Base-by-base conservation (phyloP, 2,113 vertebrate species). In the Genyomyrus donnyi region DNA sequence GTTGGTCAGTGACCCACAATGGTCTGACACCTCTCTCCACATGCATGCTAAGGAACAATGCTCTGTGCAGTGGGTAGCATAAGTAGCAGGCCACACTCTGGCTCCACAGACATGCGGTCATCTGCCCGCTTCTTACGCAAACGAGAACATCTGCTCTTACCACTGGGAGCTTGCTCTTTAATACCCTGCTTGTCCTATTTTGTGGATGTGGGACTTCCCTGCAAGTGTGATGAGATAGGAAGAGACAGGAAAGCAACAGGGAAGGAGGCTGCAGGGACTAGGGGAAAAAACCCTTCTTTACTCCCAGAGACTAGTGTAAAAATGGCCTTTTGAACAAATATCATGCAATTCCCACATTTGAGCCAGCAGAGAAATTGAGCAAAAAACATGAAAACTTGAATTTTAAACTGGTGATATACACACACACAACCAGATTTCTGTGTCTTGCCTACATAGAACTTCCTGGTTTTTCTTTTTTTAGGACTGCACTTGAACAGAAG, bases 81-180 rank as follows among this genome's bases (percentile, higher is more conserved):
- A 39, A 77, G 31, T 19, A 31, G 19, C 74, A 80, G 87, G 5
- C 31, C 88, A 13, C 56, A 88, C 5, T 66, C 35, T 80, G 74
- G 35, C 74, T 80, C 6, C 74, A 39, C 74, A 80, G 35, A 42
- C 31, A 42, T 31, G 45, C 42, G 17, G 8, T 46, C 35, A 31
- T 70, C 45, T 31, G 80, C 24, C 80, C 89, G n/a, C 46, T 15
- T 52, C 45, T 50, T 74, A 66, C 1, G 15, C 89, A 70, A 90
- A 66, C 1, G 9, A 31, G n/a, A 90, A 74, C 89, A 86, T 58
- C 89, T 90, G 89, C 85, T 74, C 27, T 70, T 87, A 13, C 84
- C 27, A 50, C 45, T 50, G 84, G 58, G 89, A 87, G 84, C 84
- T 56, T 21, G 17, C 58, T n/a, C 74, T 70, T 35, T 53, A 15